Conservation (phyloP, 2,113 vertebrate species). For the Orientallactaga bullata region DNA sequence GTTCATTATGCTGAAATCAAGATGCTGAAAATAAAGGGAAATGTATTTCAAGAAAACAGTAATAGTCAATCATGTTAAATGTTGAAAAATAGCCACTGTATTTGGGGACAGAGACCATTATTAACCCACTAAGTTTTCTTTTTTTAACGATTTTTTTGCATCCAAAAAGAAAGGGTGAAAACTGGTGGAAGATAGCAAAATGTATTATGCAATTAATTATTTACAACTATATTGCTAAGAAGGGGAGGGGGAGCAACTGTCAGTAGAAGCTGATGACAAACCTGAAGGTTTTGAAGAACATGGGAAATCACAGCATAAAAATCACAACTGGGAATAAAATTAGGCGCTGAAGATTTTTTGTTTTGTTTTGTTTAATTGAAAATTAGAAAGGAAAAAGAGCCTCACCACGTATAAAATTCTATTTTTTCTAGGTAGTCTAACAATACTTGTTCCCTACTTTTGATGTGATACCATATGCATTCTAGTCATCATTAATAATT, state of each 20-base stretch:
- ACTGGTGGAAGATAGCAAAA: not conserved
- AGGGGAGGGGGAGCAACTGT: too few species aligned
- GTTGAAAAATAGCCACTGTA: not conserved
- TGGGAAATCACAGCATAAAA: slow-evolving; percentile 23
- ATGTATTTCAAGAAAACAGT: not conserved
- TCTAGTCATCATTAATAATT: not conserved
- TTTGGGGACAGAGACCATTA: slow-evolving; percentile 10
- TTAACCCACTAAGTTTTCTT: not conserved
- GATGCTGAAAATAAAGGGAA: not conserved
- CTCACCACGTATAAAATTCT: not conserved
- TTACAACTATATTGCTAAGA: not conserved
- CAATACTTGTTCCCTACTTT: not conserved
- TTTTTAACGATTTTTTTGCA: not conserved
- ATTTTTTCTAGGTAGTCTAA: not conserved
- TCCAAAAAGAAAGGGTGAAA: not conserved
- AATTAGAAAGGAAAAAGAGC: not conserved
- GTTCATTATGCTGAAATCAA: not conserved
- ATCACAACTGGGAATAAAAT: not conserved
- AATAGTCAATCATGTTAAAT: not conserved
- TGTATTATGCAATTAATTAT: not conserved
- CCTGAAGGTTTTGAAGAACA: not conserved
- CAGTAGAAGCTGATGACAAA: not conserved
- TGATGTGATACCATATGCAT: slow-evolving; percentile 2
- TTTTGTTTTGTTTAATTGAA: not conserved
- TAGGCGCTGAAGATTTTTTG: not conserved